Evolutionary conservation across 1,140 invertebrate species (phyloP).

Genomic region (Drosophila sulfurigaster): DNA sequence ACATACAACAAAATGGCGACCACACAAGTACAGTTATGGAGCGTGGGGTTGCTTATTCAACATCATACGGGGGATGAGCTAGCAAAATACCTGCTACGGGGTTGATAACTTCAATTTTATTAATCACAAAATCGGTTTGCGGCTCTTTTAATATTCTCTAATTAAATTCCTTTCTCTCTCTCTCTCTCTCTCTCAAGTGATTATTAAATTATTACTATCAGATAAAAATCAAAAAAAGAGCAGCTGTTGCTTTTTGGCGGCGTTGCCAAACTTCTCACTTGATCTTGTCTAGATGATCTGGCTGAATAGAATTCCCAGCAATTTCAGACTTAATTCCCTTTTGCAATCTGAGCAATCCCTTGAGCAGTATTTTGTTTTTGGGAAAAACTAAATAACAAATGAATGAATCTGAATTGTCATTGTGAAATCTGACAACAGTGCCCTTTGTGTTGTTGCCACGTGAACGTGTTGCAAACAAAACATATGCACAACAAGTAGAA

Average conservation of each 20-base stretch:
- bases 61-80: background rate
- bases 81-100: background rate
- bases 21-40: constrained; percentile 18
- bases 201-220: constrained; percentile 14
- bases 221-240: constrained; percentile 30
- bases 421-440: constrained; percentile 59
- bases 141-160: background rate
- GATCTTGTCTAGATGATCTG: background rate
- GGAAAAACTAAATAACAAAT: constrained; percentile 28
- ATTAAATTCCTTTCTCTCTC: background rate
- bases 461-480: constrained; percentile 77
- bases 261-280: constrained; percentile 41
- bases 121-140: background rate
- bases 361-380: constrained; percentile 5
- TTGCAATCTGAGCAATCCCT: constrained; percentile 63
- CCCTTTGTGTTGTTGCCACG: constrained; percentile 13
- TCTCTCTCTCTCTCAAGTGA: background rate
- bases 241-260: constrained; percentile 19
- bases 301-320: constrained; percentile 4
- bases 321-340: constrained; percentile 21
- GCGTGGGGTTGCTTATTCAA: constrained; percentile 1
- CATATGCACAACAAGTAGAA: constrained; percentile 26
- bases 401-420: constrained; percentile 69
- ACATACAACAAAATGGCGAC: constrained; percentile 51
- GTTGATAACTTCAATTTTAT: constrained; percentile 5